phyloP scores from a whole-genome alignment of 2,797 vertebrate genomes.

The Rhinoraja longicauda region DNA sequence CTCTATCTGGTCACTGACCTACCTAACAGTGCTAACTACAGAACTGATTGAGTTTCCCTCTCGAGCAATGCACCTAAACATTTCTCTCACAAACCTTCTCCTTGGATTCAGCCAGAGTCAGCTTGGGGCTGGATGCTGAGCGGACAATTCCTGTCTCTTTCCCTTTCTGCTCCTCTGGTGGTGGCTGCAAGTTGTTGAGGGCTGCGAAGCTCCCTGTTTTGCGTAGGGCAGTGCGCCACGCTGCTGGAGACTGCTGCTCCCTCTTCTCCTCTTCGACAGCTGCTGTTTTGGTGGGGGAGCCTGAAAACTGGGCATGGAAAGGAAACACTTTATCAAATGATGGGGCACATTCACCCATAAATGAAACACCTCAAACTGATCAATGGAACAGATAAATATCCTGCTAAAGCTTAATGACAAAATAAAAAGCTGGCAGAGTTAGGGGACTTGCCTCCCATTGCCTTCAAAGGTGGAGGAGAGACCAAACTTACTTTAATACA shows the following conservation, averaged over 20 bases:
- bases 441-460: background rate
- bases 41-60: background rate
- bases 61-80: background rate
- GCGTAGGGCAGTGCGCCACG: constrained; percentile 70
- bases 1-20: background rate
- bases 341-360: background rate
- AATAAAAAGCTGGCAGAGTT: background rate
- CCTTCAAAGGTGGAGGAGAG: background rate
- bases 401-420: background rate
- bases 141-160: constrained; percentile 62
- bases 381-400: background rate
- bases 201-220: constrained; percentile 70
- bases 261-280: constrained; percentile 42
- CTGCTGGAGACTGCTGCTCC: constrained; percentile 46
- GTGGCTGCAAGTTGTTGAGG: constrained; percentile 57
- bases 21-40: background rate
- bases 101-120: constrained; percentile 49
- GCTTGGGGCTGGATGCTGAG: constrained; percentile 71
- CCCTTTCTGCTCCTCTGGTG: constrained; percentile 56
- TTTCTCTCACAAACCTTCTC: constrained; percentile 6
- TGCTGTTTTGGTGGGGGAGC: background rate
- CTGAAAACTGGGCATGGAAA: constrained; percentile 8
- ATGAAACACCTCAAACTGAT: background rate
- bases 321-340: background rate
- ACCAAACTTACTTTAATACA: background rate